Evolutionary conservation across 2,113 vertebrate genomes (phyloP).

Genomic region (Procavia capensis): DNA sequence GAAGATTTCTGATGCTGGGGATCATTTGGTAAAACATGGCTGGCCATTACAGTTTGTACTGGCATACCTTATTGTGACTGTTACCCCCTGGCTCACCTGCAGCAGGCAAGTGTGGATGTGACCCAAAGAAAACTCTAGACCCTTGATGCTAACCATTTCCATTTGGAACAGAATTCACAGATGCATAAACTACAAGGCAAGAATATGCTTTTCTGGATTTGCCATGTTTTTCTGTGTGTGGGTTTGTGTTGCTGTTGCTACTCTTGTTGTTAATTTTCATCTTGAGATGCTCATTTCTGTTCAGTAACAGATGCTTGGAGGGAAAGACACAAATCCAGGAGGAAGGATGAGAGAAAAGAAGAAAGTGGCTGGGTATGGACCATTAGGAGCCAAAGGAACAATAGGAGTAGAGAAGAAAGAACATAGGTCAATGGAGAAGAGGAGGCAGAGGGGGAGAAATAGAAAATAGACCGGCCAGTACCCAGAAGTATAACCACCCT

Average conservation of each 20-base stretch:
- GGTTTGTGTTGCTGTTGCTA: not conserved
- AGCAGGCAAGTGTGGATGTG: not conserved
- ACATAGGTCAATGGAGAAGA: not conserved
- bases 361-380: constrained; percentile 53
- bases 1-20: not conserved
- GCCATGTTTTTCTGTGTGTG: not conserved
- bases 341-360: constrained; percentile 51
- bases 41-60: not conserved
- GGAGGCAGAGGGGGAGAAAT: not conserved
- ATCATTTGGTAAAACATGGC: not conserved
- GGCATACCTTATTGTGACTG: not conserved
- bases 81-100: not conserved
- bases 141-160: constrained; percentile 28
- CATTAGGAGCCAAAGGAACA: constrained; percentile 56
- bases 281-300: constrained; percentile 39
- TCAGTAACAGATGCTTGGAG: constrained; percentile 32
- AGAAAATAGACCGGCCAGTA: constrained; percentile 22
- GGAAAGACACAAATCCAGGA: constrained; percentile 38
- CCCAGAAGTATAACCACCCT: constrained; percentile 1
- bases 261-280: constrained; percentile 23
- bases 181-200: not conserved
- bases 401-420: constrained; percentile 31
- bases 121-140: constrained; percentile 50
- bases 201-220: constrained; percentile 50
- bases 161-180: constrained; percentile 39